These are phyloP conservation scores for Caenorhabditis doughertyi DNA, from an alignment of 2,888 invertebrate genomes.

Conservation along the genomic window DNA sequence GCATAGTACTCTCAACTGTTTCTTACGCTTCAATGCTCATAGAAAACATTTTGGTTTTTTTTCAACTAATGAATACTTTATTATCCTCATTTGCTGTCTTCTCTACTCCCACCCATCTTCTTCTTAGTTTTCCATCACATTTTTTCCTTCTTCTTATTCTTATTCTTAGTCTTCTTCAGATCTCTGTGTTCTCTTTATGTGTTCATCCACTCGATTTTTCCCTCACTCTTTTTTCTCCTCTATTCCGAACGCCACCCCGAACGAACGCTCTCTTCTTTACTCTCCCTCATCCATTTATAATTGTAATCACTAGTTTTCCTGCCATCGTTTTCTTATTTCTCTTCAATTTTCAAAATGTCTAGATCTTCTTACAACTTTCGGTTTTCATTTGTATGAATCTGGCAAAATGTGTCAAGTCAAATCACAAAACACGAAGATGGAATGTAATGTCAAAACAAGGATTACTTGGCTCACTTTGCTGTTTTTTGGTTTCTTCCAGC, in stretches of 20 bases:
- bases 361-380: neutral
- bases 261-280: slow-evolving; percentile 41
- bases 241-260: slow-evolving; percentile 37
- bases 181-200: slow-evolving; percentile 1
- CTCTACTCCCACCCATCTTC: slow-evolving; percentile 1
- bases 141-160: neutral
- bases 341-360: neutral
- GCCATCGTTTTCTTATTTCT: slow-evolving; percentile 27
- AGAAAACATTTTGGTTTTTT: neutral
- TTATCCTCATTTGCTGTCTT: slow-evolving; percentile 25
- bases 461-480: slow-evolving; percentile 27
- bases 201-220: slow-evolving; percentile 26
- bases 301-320: slow-evolving; percentile 59
- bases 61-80: slow-evolving; percentile 41
- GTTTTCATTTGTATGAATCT: neutral
- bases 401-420: slow-evolving; percentile 21
- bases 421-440: slow-evolving; percentile 29
- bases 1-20: neutral
- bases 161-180: neutral
- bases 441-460: slow-evolving; percentile 25
- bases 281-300: slow-evolving; percentile 44
- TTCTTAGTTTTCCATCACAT: neutral
- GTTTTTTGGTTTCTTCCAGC: slow-evolving; percentile 31
- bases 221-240: slow-evolving; percentile 5
- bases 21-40: neutral